phyloP scores from a whole-genome alignment of 1,140 invertebrate species.

The Bursaphelenchus mucronatus region DNA sequence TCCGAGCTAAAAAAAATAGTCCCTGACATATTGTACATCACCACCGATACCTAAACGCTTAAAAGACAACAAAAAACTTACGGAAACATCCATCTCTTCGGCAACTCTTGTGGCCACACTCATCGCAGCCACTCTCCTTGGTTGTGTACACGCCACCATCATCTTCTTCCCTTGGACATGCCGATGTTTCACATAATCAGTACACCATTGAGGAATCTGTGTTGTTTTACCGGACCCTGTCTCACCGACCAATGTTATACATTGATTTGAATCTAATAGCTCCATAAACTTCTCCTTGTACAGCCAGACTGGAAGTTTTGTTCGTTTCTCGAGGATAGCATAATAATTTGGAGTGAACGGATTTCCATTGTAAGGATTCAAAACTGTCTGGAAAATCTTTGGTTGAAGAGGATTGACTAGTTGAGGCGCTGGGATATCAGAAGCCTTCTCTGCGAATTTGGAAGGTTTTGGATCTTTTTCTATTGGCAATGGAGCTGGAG shows the following conservation, averaged over 20 bases:
- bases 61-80: constrained; percentile 25
- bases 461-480: not conserved
- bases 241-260: constrained; percentile 86
- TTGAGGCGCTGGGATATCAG: not conserved
- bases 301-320: constrained; percentile 91
- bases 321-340: constrained; percentile 73
- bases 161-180: constrained; percentile 62
- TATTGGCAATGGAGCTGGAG: constrained; percentile 3
- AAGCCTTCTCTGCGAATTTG: not conserved
- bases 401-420: not conserved
- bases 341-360: constrained; percentile 60
- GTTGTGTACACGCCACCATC: constrained; percentile 93
- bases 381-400: constrained; percentile 11
- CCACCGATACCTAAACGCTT: not conserved
- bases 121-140: constrained; percentile 95
- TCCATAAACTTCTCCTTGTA: constrained; percentile 93
- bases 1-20: constrained; percentile 69
- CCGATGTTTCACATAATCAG: constrained; percentile 73
- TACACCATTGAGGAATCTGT: constrained; percentile 78
- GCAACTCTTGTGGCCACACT: constrained; percentile 94
- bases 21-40: not conserved
- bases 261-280: constrained; percentile 77
- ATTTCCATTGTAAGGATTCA: constrained; percentile 34
- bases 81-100: constrained; percentile 94
- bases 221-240: constrained; percentile 97